Conservation (phyloP, 2,888 invertebrate genomes). For the Ctena decussata region DNA sequence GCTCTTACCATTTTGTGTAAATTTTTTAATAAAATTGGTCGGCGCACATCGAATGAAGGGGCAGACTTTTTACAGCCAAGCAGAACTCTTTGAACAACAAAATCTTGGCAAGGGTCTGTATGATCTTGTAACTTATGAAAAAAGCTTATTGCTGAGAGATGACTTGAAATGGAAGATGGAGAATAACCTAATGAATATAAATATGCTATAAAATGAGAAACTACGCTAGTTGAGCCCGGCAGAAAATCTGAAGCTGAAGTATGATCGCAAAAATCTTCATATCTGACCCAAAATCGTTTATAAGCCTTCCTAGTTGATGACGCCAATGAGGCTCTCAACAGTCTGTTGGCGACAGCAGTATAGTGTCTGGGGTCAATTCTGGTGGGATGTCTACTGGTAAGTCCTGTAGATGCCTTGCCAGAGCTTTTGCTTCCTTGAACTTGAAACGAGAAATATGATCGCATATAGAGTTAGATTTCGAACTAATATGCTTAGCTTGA, state of each 20-base stretch:
- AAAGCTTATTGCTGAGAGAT: neutral
- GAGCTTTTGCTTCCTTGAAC: conserved; percentile 12
- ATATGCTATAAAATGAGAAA: neutral
- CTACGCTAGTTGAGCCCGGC: neutral
- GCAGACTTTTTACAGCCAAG: conserved; percentile 17
- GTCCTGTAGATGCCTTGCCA: conserved; percentile 13
- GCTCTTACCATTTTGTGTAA: neutral
- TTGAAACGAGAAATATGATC: conserved; percentile 39
- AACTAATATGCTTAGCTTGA: conserved; percentile 8
- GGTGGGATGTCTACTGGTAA: conserved; percentile 19
- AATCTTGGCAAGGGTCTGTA: neutral
- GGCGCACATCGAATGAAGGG: neutral
- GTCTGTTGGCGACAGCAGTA: neutral
- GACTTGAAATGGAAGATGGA: conserved; percentile 7
- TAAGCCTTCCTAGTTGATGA: neutral
- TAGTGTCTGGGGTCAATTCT: neutral
- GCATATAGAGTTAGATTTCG: conserved; percentile 17
- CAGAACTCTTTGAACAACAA: conserved; percentile 2
- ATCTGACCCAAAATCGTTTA: neutral
- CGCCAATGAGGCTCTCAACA: neutral
- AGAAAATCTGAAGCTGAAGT: neutral
- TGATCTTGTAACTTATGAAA: neutral
- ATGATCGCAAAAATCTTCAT: neutral
- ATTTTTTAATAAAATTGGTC: neutral
- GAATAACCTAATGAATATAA: neutral